phyloP scores from a whole-genome alignment of 2,888 invertebrate species.

The Stenotaenia linearis region DNA sequence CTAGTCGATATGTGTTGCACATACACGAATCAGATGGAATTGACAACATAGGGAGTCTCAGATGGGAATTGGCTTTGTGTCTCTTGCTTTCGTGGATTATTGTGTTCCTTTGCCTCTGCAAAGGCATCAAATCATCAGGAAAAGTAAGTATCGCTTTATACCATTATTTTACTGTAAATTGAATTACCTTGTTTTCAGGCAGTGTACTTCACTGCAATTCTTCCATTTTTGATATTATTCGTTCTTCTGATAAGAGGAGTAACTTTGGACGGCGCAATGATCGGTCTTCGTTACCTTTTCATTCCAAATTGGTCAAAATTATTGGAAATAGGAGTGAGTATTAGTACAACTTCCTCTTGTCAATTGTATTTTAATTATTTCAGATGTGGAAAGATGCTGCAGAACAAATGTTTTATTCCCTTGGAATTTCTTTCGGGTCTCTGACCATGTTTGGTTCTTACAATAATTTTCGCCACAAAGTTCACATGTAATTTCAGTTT shows the following conservation, averaged over 20 bases:
- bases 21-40: conserved; percentile 38
- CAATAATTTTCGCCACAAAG: conserved; percentile 52
- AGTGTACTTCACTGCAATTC: conserved; percentile 44
- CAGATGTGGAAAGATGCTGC: conserved; percentile 75
- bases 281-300: conserved; percentile 43
- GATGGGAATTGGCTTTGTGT: conserved; percentile 43
- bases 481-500: not conserved
- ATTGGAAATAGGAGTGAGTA: conserved; percentile 40
- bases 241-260: conserved; percentile 42
- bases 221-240: conserved; percentile 43
- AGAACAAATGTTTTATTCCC: conserved; percentile 77
- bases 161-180: not conserved
- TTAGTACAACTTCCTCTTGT: not conserved
- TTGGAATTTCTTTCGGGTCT: conserved; percentile 71
- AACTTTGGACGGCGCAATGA: conserved; percentile 41
- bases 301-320: conserved; percentile 43
- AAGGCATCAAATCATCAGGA: conserved; percentile 45
- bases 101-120: conserved; percentile 43
- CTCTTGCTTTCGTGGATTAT: conserved; percentile 44
- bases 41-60: conserved; percentile 41
- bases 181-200: conserved; percentile 37
- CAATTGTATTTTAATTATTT: conserved; percentile 27
- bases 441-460: conserved; percentile 66
- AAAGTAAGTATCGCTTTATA: conserved; percentile 39
- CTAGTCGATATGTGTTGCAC: conserved; percentile 39